Evolutionary conservation across 1,140 invertebrate species (phyloP), one percentile per base, ranked within the genome.

Genomic region (Camponotus pennsylvanicus): DNA sequence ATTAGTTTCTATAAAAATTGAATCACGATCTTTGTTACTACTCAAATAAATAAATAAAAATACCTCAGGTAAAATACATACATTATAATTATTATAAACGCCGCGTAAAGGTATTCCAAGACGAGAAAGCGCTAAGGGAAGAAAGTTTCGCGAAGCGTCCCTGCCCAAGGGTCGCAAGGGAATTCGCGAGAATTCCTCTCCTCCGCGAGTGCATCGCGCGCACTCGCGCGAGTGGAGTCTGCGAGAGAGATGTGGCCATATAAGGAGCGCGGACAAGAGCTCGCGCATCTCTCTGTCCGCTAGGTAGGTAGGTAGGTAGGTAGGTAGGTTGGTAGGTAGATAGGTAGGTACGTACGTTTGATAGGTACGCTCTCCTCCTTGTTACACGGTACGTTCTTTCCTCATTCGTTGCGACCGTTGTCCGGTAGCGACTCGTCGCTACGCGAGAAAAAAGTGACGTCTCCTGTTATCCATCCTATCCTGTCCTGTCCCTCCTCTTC

Each of bases 241-340:
- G 91, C 88, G 90, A 89, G 90, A 80, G 93, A 94, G 49, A 52
- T 52, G 49, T 94, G 91, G 77, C 94, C 94, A 93, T 95, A 95
- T 94, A 95, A 94, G 94, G 94, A 92, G 93, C 94, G 94, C 89
- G 85, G 80, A 89, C 89, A 90, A 94, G 71, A 75, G 91, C 92
- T 94, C 92, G 94, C 93, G 93, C 93, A 95, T 93, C 92, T 94
- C 91, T 94, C 89, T 91, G 89, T 91, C 92, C 90, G 91, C 93
- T 93, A 93, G 91, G 91, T 93, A 90, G 91, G 90, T 92, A 93
- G 92, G 91, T 93, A 92, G 91, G 90, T 93, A 88, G 91, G 69
- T 82, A 88, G 86, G 88, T 91, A 52, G 85, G 64, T 86, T 69
- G 88, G 59, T 90, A 75, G 90, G 89, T 91, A 88, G 89, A 86